Conservation (phyloP, 2,113 vertebrate species). For the Proterorhinus semilunaris region DNA sequence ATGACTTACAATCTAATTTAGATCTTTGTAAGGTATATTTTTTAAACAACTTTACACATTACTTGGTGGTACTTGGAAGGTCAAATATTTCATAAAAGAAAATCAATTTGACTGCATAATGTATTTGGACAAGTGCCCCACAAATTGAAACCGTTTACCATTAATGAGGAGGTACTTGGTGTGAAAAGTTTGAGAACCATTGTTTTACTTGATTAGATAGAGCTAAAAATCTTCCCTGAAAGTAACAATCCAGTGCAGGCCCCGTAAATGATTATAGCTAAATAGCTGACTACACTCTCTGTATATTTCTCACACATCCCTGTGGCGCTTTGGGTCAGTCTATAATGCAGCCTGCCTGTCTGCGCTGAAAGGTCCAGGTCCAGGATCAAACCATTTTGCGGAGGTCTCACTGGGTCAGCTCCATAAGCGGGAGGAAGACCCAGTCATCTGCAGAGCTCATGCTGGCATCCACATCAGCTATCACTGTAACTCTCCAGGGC, state of each 20-base stretch:
- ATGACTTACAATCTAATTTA: no score
- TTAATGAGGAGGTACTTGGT: no score
- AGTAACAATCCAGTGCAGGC: not conserved
- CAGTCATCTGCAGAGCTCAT: constrained; percentile 38
- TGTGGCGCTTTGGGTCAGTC: constrained; percentile 26
- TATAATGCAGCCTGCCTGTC: constrained; percentile 26
- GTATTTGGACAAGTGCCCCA: no score
- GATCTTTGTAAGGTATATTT: no score
- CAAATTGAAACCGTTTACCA: no score
- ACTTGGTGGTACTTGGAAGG: no score
- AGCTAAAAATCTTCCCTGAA: no score
- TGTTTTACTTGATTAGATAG: no score
- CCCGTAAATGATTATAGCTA: not conserved
- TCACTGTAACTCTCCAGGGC: constrained; percentile 15
- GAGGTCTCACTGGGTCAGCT: constrained; percentile 38
- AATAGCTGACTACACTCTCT: not conserved
- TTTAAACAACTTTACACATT: no score
- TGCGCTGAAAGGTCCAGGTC: constrained; percentile 29
- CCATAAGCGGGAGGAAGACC: constrained; percentile 38
- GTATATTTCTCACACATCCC: constrained; percentile 11
- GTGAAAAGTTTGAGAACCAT: no score
- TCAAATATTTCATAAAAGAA: no score
- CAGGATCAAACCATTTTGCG: constrained; percentile 51
- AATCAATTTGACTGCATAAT: no score
- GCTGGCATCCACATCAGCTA: constrained; percentile 30